Evolutionary conservation across 2,113 vertebrate species (phyloP).

Genomic region (Philantomba maxwellii): DNA sequence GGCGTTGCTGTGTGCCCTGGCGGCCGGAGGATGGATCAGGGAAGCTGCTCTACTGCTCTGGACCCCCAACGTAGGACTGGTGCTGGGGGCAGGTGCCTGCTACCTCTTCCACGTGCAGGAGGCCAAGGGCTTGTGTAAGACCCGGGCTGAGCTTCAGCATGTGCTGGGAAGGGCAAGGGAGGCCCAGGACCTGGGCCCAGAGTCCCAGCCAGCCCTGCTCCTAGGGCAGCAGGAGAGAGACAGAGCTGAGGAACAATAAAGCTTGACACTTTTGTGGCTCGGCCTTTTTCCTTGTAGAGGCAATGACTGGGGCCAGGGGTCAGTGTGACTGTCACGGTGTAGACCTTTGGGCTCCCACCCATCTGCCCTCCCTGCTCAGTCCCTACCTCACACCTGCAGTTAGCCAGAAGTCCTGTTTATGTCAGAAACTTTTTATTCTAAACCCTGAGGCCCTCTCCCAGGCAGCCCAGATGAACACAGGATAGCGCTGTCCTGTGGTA

Average conservation of each 20-base stretch:
- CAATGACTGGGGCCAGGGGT: background rate
- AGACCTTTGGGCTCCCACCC: background rate
- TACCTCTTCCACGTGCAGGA: conserved; percentile 89
- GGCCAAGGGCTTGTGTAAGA: conserved; percentile 76
- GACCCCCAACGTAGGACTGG: conserved; percentile 59
- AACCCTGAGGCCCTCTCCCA: background rate
- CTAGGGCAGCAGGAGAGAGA: background rate
- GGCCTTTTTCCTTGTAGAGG: background rate
- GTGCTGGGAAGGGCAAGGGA: conserved; percentile 80
- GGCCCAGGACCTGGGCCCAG: background rate
- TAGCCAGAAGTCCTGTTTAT: background rate
- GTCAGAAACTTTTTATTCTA: conserved; percentile 38
- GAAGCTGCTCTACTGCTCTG: conserved; percentile 48
- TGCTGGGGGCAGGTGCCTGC: conserved; percentile 79
- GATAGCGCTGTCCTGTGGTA: background rate
- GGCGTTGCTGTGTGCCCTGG: conserved; percentile 81
- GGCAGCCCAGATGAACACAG: background rate
- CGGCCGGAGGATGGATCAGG: background rate
- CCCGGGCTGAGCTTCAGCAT: conserved; percentile 89
- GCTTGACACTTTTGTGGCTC: background rate
- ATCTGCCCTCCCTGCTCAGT: background rate
- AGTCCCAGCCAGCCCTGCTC: background rate
- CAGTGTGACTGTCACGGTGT: background rate
- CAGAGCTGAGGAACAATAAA: conserved; percentile 61
- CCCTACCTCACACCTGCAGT: background rate